These are phyloP conservation scores for Brachylomia viminalis DNA, from an alignment of 2,888 invertebrate species.

Conservation along the genomic window DNA sequence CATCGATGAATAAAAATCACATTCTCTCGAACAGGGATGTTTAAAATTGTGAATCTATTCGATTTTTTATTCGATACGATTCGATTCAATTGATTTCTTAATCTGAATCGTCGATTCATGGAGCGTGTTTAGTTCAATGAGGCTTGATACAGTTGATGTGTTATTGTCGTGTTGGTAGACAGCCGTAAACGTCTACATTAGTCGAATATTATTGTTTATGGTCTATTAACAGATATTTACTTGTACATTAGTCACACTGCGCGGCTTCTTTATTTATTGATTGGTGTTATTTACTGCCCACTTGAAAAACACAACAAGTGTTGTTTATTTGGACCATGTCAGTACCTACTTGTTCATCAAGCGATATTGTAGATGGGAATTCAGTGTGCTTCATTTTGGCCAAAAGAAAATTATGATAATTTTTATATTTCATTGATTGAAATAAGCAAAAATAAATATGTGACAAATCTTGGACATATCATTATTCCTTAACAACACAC, in stretches of 20 bases:
- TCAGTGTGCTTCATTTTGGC: neutral
- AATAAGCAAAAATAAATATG: neutral
- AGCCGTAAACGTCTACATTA: constrained; percentile 87
- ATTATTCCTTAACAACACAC: neutral
- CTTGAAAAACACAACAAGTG: constrained; percentile 44
- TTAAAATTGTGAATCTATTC: constrained; percentile 69
- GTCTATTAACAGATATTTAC: constrained; percentile 80
- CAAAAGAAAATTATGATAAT: neutral
- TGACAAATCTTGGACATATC: neutral
- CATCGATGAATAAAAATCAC: constrained; percentile 77
- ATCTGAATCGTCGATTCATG: constrained; percentile 81
- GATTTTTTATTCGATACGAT: constrained; percentile 75
- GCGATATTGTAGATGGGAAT: neutral
- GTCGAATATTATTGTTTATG: constrained; percentile 85
- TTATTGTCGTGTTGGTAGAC: constrained; percentile 85
- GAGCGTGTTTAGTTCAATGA: constrained; percentile 86
- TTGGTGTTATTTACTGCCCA: constrained; percentile 50
- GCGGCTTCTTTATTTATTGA: constrained; percentile 68
- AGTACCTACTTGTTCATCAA: neutral
- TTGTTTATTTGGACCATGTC: constrained; percentile 39
- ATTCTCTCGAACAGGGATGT: constrained; percentile 66
- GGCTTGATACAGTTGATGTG: constrained; percentile 86
- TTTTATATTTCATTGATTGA: neutral
- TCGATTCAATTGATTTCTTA: constrained; percentile 80
- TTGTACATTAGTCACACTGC: constrained; percentile 74